Evolutionary conservation across 1,140 invertebrate genomes (phyloP), one percentile per base, ranked within the genome.

Genomic region (Trichoplusia ni): DNA sequence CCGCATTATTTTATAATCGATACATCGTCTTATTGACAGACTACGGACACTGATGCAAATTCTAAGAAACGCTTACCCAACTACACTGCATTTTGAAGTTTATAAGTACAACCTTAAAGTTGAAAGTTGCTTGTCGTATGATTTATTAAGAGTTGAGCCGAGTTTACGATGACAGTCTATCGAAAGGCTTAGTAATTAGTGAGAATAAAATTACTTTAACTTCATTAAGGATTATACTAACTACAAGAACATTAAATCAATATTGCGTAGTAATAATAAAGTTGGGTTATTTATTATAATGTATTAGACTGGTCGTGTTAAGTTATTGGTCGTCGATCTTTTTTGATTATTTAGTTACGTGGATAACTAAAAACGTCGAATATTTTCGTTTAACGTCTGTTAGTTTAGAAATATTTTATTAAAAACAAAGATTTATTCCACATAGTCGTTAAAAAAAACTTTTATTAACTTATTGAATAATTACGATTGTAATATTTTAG

Each of bases 171-270:
- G 47, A 51, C 47, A 35, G 47, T 21, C 14, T 35, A 51, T 35
- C 47, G 47, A 35, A 35, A 51, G 29, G 29, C 16, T 51, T 51
- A 51, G 29, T 51, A 51, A 51, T 51, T 51, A 51, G 47, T 21
- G 29, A 33, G 47, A 51, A 51, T 51, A 51, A 51, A 51, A 51
- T 51, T 51, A 51, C 47, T 51, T 33, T 51, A 51, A 51, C 47
- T 51, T 51, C 47, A 35, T 51, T 51, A 51, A 29, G 2, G 29
- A 44, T 7, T 46, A 27, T 42, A 18, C 25, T 29, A 49, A 31
- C 46, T 49, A 18, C 46, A 8, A 16, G 2, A n/a, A 31, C 29
- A 49, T 11, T 51, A 35, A 51, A 19, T 51, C 47, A 33, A 31
- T 13, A 29, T 51, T 51, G 16, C 47, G 47, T 35, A 51, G 35